A percentile compares a stretch with the other conserved stretches of the same genome.
Evolutionary conservation across 2,113 vertebrate genomes (phyloP).

Genomic region (Sclerurus mexicanus): DNA sequence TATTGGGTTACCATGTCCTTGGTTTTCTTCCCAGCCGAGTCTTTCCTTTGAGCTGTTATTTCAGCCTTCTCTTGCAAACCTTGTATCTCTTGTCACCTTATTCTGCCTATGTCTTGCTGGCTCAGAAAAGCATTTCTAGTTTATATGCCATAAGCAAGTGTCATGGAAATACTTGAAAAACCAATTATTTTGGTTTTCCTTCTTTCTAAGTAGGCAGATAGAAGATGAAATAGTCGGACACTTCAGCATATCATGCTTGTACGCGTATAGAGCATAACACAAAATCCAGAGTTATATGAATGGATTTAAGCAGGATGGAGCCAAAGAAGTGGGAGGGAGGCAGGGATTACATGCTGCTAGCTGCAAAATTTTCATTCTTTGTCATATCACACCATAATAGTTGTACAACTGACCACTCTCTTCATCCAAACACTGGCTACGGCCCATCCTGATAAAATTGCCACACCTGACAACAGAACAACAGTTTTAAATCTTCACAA

Average conservation of each 20-base stretch:
- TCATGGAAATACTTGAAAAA: background rate
- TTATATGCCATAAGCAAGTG: background rate
- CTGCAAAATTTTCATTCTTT: slow-evolving; percentile 28
- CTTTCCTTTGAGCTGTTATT: background rate
- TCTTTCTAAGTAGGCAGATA: background rate
- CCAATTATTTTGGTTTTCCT: background rate
- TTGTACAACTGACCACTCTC: background rate
- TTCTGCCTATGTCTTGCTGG: background rate
- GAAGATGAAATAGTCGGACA: background rate
- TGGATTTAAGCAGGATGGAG: slow-evolving; percentile 8
- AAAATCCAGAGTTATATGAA: slow-evolving; percentile 29
- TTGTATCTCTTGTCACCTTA: background rate
- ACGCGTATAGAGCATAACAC: slow-evolving; percentile 1
- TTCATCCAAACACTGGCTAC: background rate
- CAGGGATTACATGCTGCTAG: slow-evolving; percentile 30
- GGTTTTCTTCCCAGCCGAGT: background rate
- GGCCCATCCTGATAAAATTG: slow-evolving; percentile 10
- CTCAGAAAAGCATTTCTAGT: background rate
- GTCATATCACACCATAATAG: background rate
- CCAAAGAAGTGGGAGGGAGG: background rate
- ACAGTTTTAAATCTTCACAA: slow-evolving; percentile 15
- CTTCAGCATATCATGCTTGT: slow-evolving; percentile 7
- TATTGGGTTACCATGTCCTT: background rate
- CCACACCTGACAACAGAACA: slow-evolving; percentile 4
- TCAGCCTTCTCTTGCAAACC: background rate